Evolutionary conservation across 2,888 invertebrate genomes (phyloP), one percentile per base, ranked within the genome.

Genomic region (Nezara viridula): DNA sequence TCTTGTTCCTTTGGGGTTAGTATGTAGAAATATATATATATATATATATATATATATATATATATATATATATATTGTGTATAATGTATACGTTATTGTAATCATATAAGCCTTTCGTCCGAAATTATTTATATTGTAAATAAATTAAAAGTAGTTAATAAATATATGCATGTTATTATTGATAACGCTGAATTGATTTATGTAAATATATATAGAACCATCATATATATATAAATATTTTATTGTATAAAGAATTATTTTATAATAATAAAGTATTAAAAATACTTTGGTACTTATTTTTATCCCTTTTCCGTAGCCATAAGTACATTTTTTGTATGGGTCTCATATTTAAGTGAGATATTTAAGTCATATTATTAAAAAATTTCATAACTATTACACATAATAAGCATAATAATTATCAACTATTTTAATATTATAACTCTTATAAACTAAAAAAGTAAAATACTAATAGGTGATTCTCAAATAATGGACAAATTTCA

Each of bases 181-280:
- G 81, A 81, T 81, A 81, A 81, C 24, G 19, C 66, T 37, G 44
- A 44, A 47, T 81, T 86, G 86, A 86, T 44, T 50, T 52, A 21
- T 87, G 60, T 87, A 87, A 40, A 87, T 87, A 87, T 86, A 55
- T 52, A 87, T 87, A 87, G 52, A 52, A 52, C 7, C 52, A 85
- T 52, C 52, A 37, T 52, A 86, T 86, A 86, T 86, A 86, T 60
- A 87, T 44, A 87, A 32, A 87, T 86, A 60, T 85, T 86, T 55
- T 86, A 89, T 86, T 85, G 73, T 73, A 88, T 21, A 88, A 44
- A 88, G 19, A 88, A 44, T n/a, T 88, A 88, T 88, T 88, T 88
- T 88, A 73, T 88, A 88, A 73, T 44, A 88, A 88, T 88, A 88
- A 88, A 88, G 50, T 88, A 81, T 81, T 81, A n/a, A 81, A 44